Evolutionary conservation across 2,797 vertebrate genomes (phyloP).

Genomic region (Apogon hyalosoma): DNA sequence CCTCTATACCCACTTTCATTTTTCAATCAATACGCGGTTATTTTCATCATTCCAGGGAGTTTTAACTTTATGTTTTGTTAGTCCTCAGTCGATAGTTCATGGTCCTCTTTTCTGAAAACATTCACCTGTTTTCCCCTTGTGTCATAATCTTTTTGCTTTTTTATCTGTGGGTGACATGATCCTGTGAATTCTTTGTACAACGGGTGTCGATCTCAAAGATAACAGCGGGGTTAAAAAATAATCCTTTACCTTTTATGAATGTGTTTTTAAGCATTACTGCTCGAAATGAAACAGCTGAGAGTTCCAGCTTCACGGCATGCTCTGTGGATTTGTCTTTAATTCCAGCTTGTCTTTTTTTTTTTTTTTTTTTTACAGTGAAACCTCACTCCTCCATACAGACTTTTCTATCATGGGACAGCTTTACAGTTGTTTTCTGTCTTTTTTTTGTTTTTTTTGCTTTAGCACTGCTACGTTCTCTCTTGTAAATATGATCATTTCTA

Average conservation of each 20-base stretch:
- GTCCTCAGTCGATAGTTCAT: constrained; percentile 1
- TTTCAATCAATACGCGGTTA: no score
- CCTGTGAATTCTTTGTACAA: constrained; percentile 27
- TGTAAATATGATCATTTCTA: constrained; percentile 48
- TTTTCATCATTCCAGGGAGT: no score
- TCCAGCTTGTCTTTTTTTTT: neutral
- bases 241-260: neutral
- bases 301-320: neutral
- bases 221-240: neutral
- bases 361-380: neutral
- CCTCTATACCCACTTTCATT: no score
- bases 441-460: constrained; percentile 5
- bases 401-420: constrained; percentile 2
- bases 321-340: constrained; percentile 5
- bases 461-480: constrained; percentile 42
- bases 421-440: constrained; percentile 10
- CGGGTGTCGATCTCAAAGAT: neutral
- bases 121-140: neutral
- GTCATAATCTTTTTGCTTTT: neutral
- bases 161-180: neutral
- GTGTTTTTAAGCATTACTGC: constrained; percentile 10
- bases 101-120: neutral
- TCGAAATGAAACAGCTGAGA: constrained; percentile 6
- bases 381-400: neutral
- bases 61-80: constrained; percentile 11